Conservation (phyloP, 2,888 invertebrate genomes). For the Eupithecia dodoneata region DNA sequence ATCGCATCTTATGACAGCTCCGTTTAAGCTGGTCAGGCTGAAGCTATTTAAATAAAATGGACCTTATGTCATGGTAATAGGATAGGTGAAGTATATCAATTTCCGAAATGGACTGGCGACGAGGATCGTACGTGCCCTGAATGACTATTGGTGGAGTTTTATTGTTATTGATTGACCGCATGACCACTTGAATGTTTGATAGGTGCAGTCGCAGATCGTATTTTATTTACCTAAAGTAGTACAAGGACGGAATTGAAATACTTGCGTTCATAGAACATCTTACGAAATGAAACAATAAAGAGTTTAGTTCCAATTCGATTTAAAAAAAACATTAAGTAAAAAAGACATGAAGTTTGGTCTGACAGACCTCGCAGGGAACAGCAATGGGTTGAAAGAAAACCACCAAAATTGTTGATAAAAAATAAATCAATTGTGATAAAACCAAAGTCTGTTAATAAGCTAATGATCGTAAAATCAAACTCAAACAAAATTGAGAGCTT, state of each 20-base stretch:
- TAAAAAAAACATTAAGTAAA: no score
- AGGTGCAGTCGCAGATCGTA: constrained; percentile 32
- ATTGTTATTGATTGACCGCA: constrained; percentile 77
- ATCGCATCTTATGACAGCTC: constrained; percentile 47
- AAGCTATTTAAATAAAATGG: constrained; percentile 42
- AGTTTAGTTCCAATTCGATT: neutral
- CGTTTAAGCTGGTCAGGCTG: constrained; percentile 52
- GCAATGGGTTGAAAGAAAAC: neutral
- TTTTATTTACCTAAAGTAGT: constrained; percentile 18
- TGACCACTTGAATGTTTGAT: constrained; percentile 53
- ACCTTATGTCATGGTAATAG: constrained; percentile 52
- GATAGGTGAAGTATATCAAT: constrained; percentile 71
- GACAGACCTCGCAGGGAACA: neutral
- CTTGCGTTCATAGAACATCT: neutral
- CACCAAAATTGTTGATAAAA: neutral
- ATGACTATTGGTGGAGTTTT: constrained; percentile 72
- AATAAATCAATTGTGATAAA: neutral
- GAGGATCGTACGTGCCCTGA: constrained; percentile 75
- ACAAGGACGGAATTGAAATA: constrained; percentile 16
- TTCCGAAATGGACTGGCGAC: constrained; percentile 78
- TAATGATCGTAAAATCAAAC: constrained; percentile 33
- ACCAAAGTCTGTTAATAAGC: neutral
- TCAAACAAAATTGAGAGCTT: constrained; percentile 50
- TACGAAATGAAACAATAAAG: neutral
- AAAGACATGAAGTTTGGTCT: neutral